Conservation (phyloP, 2,888 invertebrate genomes). For the Melieria crassipennis region DNA sequence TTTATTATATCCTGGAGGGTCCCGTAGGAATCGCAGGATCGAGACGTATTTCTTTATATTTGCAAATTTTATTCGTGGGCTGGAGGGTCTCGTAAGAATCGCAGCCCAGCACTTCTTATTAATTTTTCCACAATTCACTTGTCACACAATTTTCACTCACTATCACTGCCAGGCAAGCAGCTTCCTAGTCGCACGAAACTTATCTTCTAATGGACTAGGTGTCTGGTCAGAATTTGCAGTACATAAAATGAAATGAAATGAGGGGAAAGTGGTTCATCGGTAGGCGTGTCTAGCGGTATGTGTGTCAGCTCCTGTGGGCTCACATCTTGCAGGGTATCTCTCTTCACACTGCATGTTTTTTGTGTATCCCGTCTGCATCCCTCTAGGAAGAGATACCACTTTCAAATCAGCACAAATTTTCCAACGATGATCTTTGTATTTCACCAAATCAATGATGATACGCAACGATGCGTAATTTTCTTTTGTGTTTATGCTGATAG, state of each 20-base stretch:
- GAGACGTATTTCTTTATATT: too few species aligned
- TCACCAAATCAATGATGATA: not conserved
- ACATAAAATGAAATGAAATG: slow-evolving; percentile 36
- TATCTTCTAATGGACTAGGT: slow-evolving; percentile 14
- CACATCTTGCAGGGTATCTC: not conserved
- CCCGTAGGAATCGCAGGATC: too few species aligned
- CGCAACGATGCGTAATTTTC: not conserved
- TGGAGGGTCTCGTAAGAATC: too few species aligned
- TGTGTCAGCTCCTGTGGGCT: slow-evolving; percentile 26
- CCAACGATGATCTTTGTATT: not conserved
- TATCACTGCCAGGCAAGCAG: too few species aligned
- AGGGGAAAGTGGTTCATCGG: slow-evolving; percentile 31
- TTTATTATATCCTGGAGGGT: too few species aligned
- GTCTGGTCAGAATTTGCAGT: slow-evolving; percentile 27
- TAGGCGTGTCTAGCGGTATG: slow-evolving; percentile 24
- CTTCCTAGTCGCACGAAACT: slow-evolving; percentile 14
- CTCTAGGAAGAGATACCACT: not conserved
- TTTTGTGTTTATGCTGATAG: not conserved
- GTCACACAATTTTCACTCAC: too few species aligned
- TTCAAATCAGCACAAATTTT: too few species aligned
- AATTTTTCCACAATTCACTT: too few species aligned
- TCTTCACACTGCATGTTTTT: slow-evolving; percentile 30
- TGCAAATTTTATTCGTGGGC: too few species aligned
- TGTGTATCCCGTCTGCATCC: not conserved
- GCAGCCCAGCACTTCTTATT: too few species aligned